phyloP scores from a whole-genome alignment of 2,888 invertebrate species.

The Pristionchus entomophagus region DNA sequence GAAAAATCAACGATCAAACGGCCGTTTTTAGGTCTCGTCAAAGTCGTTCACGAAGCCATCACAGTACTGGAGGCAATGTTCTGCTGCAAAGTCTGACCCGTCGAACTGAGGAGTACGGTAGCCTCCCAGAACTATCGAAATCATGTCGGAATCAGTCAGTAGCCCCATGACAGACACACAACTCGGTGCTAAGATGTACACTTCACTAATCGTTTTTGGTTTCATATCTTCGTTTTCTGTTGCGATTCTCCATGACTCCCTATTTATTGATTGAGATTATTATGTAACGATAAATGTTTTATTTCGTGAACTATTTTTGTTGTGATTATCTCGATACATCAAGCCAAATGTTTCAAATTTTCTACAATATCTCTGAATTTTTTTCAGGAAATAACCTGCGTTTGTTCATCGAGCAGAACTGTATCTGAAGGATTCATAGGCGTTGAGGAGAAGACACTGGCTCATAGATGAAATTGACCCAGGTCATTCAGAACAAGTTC shows the following conservation, averaged over 20 bases:
- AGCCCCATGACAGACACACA: not conserved
- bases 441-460: too few species aligned
- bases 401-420: too few species aligned
- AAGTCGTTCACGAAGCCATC: not conserved
- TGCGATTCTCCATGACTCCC: conserved; percentile 1
- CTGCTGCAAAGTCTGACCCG: conserved; percentile 45
- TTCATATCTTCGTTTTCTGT: conserved; percentile 32
- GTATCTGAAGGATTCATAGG: too few species aligned
- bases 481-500: too few species aligned
- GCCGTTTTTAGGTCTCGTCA: not conserved
- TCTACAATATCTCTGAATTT: too few species aligned
- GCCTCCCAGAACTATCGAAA: not conserved
- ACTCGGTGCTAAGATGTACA: not conserved
- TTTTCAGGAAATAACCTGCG: too few species aligned
- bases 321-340: too few species aligned
- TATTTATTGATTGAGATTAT: conserved; percentile 25
- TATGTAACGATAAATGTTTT: conserved; percentile 22
- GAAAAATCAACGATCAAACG: too few species aligned
- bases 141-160: not conserved
- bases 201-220: not conserved
- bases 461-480: too few species aligned
- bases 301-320: too few species aligned
- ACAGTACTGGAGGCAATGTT: conserved; percentile 27
- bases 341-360: too few species aligned
- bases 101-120: conserved; percentile 21